A percentile compares a stretch with the other conserved stretches of the same genome.
These are phyloP conservation scores for Patella vulgata DNA, from an alignment of 1,140 invertebrate species.

Conservation along the genomic window DNA sequence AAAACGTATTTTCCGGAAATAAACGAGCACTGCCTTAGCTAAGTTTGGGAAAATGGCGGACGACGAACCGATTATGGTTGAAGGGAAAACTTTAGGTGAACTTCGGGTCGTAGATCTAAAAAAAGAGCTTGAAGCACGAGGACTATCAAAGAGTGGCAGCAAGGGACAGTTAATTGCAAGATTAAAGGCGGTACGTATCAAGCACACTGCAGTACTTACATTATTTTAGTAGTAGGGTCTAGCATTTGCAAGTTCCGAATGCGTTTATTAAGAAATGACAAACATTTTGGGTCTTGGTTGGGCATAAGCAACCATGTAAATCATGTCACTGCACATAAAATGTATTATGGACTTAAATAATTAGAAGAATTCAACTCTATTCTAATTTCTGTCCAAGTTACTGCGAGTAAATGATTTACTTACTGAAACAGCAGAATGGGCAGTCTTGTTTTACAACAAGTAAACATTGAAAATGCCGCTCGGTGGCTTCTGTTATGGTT, in stretches of 20 bases:
- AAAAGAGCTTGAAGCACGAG: slow-evolving; percentile 64
- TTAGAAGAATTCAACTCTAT: too few species aligned
- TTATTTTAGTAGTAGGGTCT: not conserved
- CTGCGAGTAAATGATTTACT: too few species aligned
- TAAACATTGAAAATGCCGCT: too few species aligned
- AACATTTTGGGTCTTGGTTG: too few species aligned
- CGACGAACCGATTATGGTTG: slow-evolving; percentile 54
- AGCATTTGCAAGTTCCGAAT: too few species aligned
- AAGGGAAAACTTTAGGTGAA: slow-evolving; percentile 59
- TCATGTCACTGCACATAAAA: not conserved
- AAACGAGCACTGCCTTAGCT: slow-evolving; percentile 23
- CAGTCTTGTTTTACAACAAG: too few species aligned
- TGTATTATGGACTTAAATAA: not conserved
- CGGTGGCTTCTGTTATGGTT: too few species aligned
- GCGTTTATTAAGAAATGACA: too few species aligned
- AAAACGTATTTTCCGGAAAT: slow-evolving; percentile 16
- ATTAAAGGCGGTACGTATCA: slow-evolving; percentile 64
- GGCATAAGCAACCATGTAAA: not conserved
- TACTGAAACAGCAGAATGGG: too few species aligned
- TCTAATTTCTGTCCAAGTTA: too few species aligned
- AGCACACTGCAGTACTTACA: too few species aligned
- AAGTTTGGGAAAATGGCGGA: slow-evolving; percentile 67
- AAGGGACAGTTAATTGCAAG: slow-evolving; percentile 63
- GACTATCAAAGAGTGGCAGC: slow-evolving; percentile 64
- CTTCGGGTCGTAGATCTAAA: slow-evolving; percentile 66